Base-by-base conservation (phyloP, 2,888 invertebrate species). In the Chymomyza fuscimana region DNA sequence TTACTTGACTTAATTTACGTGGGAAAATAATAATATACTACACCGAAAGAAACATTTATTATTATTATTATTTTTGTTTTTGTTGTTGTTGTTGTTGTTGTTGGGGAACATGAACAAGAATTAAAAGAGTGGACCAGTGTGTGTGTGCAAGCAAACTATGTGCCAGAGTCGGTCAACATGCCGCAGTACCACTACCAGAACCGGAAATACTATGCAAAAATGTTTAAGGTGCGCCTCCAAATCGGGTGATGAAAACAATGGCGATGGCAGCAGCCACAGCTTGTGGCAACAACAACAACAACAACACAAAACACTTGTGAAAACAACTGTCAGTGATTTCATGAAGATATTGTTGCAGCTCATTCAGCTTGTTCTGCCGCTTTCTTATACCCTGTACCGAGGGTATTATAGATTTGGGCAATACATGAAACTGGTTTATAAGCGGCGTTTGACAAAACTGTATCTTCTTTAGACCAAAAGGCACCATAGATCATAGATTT, bases 321-420 rank as follows among this genome's bases (percentile, higher is more conserved):
- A 12, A 29, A 22, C 29, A 46, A 50, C 15, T n/a, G 32, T 50
- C 22, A 4, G 9, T n/a, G n/a, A 40, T 9, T n/a, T 6, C 19
- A 22, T 52, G 29, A 4, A 46, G 40, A 36, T 6, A 9, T 46
- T 52, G 51, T 65, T 73, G 63, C 65, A 3, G 25, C 25, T 25
- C 25, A 25, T 54, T 32, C 32, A 32, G 50, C 32, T 16, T 52
- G 52, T 32, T 29, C 5, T 60, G 51, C 22, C n/a, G 29, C 46
- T 7, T 32, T 32, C 7, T 25, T 32, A 32, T 32, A 32, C 32
- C 5, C 32, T 32, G 5, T 9, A 32, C 5, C 3, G 32, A 32
- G 32, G 5, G 32, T 5, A 32, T 9, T 9, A 7, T 7, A 5
- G 7, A 7, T 32, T 32, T 32, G 32, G 32, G 32, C 32, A 32